phyloP scores from a whole-genome alignment of 2,113 vertebrate species.

The Pelvicachromis taeniatus region DNA sequence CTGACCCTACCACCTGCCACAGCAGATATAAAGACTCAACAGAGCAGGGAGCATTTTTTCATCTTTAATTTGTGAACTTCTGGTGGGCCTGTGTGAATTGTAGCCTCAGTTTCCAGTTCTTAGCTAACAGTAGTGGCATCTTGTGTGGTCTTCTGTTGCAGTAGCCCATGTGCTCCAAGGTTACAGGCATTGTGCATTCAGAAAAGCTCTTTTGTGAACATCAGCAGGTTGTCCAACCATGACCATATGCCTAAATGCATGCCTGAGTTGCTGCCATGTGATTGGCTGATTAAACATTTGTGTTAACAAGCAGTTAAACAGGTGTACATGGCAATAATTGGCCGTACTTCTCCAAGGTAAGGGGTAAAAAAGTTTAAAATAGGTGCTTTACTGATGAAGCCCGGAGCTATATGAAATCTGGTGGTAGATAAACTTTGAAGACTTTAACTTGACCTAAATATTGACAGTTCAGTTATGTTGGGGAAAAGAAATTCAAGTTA shows the following conservation, averaged over 20 bases:
- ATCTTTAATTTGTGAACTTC: neutral
- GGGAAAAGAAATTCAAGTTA: rapidly evolving
- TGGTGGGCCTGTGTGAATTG: neutral
- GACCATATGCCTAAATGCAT: neutral
- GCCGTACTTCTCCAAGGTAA: rapidly evolving
- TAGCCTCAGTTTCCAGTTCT: neutral
- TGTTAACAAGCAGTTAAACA: neutral
- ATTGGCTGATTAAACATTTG: neutral
- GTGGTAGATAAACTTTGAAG: neutral
- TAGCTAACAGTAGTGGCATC: neutral
- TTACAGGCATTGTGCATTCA: neutral
- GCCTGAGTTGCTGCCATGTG: neutral
- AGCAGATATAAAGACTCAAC: too few species aligned
- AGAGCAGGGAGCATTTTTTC: neutral
- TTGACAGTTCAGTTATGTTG: neutral
- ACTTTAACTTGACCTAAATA: neutral
- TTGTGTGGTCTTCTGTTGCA: neutral
- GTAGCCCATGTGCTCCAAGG: neutral
- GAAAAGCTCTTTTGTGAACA: neutral
- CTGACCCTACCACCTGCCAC: too few species aligned
- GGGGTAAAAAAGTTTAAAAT: neutral
- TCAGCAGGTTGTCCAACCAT: neutral
- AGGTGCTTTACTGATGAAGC: neutral
- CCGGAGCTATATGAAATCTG: neutral
- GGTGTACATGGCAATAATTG: neutral